Evolutionary conservation across 1,140 invertebrate species (phyloP).

Genomic region (Cyphomyrmex costatus): DNA sequence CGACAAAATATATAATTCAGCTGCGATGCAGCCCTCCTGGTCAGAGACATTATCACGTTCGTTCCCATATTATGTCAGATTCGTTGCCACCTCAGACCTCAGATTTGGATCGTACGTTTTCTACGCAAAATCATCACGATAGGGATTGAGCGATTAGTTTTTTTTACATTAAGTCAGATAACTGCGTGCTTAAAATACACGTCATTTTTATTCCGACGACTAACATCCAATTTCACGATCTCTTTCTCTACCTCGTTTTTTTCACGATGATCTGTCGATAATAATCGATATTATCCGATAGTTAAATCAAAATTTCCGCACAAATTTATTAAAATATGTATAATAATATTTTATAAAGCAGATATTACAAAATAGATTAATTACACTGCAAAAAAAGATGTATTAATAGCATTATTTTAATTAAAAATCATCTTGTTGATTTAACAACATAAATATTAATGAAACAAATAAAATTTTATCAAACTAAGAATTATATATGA

Average conservation of each 20-base stretch:
- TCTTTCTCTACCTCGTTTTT: neutral
- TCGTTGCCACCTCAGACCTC: slow-evolving; percentile 4
- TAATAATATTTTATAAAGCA: neutral
- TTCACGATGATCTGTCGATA: neutral
- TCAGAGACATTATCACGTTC: slow-evolving; percentile 21
- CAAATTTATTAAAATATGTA: slow-evolving; percentile 17
- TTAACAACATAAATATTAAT: too few relatives aligned
- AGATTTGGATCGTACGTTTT: slow-evolving; percentile 4
- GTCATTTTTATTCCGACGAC: neutral
- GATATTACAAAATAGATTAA: neutral
- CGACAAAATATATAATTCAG: slow-evolving; percentile 13
- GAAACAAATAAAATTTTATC: too few relatives aligned
- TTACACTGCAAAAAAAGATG: neutral
- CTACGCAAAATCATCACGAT: slow-evolving; percentile 10
- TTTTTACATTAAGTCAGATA: neutral
- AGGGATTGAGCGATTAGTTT: neutral
- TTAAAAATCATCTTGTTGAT: too few relatives aligned
- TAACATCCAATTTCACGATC: slow-evolving; percentile 30
- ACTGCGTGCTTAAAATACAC: neutral
- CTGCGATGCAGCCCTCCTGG: slow-evolving; percentile 16
- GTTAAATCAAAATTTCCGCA: slow-evolving; percentile 15
- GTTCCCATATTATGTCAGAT: slow-evolving; percentile 9
- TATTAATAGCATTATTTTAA: too few relatives aligned
- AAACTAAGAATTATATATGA: too few relatives aligned
- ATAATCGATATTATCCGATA: neutral